Percentiles rank a stretch among this genome's conserved stretches.
These are phyloP conservation scores for Cerceris ruficornis DNA, from an alignment of 2,888 invertebrate genomes.

Conservation along the genomic window DNA sequence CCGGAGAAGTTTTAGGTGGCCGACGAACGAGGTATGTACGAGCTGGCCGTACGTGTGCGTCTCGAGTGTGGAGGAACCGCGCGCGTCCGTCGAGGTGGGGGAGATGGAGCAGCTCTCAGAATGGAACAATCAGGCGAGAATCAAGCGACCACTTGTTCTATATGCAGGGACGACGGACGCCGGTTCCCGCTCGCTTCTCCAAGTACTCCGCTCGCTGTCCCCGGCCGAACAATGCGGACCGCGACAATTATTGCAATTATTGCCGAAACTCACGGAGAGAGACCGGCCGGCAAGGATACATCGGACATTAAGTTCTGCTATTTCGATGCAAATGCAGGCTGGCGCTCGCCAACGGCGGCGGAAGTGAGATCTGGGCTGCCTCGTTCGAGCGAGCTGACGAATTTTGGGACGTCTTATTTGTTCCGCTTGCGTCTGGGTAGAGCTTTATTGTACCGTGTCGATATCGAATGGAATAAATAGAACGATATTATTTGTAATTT, in stretches of 20 bases:
- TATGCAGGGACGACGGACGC: constrained; percentile 71
- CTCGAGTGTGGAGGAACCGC: constrained; percentile 54
- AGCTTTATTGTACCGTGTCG: background rate
- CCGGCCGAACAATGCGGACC: constrained; percentile 71
- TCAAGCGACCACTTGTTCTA: constrained; percentile 81
- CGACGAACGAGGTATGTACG: constrained; percentile 41
- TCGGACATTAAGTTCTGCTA: constrained; percentile 60
- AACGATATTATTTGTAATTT: too few species aligned
- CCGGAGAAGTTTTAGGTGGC: constrained; percentile 45
- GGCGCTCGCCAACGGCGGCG: constrained; percentile 33
- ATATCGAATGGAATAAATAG: background rate
- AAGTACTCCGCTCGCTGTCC: constrained; percentile 64
- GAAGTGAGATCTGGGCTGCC: constrained; percentile 16
- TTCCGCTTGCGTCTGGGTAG: background rate
- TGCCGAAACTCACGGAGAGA: constrained; percentile 56
- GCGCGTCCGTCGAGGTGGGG: constrained; percentile 41
- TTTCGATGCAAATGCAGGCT: constrained; percentile 74
- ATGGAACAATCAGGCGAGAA: constrained; percentile 81
- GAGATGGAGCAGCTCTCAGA: constrained; percentile 75
- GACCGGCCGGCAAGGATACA: constrained; percentile 57
- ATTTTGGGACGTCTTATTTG: background rate
- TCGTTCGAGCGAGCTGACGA: background rate
- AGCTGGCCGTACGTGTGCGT: constrained; percentile 56
- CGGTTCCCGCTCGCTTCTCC: constrained; percentile 67
- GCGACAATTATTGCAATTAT: constrained; percentile 81